Evolutionary conservation across 2,113 vertebrate species (phyloP), one percentile per base, ranked within the genome.

Genomic region (Chionis minor): DNA sequence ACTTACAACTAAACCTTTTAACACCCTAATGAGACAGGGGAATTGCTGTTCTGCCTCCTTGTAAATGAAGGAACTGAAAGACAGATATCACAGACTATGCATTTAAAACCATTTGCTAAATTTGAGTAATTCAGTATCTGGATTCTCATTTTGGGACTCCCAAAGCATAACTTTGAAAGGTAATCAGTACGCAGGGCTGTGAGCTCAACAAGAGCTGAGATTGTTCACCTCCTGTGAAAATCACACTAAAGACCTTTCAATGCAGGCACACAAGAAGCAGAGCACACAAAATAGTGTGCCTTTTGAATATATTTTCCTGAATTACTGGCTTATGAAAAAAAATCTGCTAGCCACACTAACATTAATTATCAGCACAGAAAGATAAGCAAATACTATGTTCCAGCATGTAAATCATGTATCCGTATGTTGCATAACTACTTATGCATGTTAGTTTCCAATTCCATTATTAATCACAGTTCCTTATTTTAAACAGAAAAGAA

Each of bases 141-240:
- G 49, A 93, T 96, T 96, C 92, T 93, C 66, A 93, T 94, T 96
- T 75, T 93, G 96, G 81, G 93, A 96, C 90, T 96, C 96, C 70
- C 92, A 97, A 94, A 90, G 90, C 93, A 92, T 86, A 86, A 93
- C 87, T 86, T 96, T 61, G 72, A 80, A 95, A 94, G 82, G 79
- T 77, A 92, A 92, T 96, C 81, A 86, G 85, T 93, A 96, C 81
- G n/a, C 67, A 70, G 30, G 17, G 77, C 84, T 91, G 79, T 90
- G 70, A 93, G 81, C 87, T 96, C 70, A 93, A 66, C 8, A 86
- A 35, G 45, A 93, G 67, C 67, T 88, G 79, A 91, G 40, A 95
- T 91, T 70, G 84, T 82, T 91, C 85, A 54, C 28, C 24, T 82
- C 33, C 62, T 62, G 24, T 24, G 17, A 93, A 96, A 96, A 86